A percentile compares a stretch with the other conserved stretches of the same genome.
These are phyloP conservation scores for Agonopterix arenella DNA, from an alignment of 2,888 invertebrate species.

Conservation along the genomic window DNA sequence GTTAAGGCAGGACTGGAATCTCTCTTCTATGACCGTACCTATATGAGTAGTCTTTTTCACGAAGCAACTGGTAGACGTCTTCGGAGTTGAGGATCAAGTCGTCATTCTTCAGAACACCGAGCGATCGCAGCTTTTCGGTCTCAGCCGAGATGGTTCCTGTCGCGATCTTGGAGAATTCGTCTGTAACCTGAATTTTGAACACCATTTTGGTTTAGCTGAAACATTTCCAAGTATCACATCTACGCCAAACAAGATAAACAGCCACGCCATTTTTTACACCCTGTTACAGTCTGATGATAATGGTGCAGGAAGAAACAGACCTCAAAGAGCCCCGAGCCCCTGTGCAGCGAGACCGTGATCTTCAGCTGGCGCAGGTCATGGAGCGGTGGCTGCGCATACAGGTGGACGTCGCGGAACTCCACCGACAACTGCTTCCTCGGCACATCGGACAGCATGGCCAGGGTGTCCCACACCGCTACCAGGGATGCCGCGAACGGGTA, in stretches of 20 bases:
- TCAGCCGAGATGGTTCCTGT: constrained; percentile 23
- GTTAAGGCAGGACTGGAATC: no score
- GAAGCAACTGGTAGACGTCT: constrained; percentile 33
- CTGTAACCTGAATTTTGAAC: constrained; percentile 22
- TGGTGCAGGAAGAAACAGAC: constrained; percentile 27
- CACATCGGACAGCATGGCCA: constrained; percentile 76
- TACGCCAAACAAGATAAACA: no score
- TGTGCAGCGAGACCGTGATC: constrained; percentile 76
- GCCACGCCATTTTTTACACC: no score
- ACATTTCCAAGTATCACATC: background rate
- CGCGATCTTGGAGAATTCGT: constrained; percentile 27
- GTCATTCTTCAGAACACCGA: background rate
- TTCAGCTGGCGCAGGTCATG: constrained; percentile 67
- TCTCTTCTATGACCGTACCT: constrained; percentile 15
- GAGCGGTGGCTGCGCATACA: constrained; percentile 75
- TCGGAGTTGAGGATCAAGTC: constrained; percentile 18
- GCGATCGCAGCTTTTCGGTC: background rate
- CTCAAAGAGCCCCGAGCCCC: constrained; percentile 78
- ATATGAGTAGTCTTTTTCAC: constrained; percentile 30
- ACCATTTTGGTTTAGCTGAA: background rate
- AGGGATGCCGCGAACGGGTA: constrained; percentile 88
- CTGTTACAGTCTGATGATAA: no score
- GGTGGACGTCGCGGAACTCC: constrained; percentile 80
- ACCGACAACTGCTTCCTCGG: constrained; percentile 80
- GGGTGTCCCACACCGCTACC: constrained; percentile 82